Conservation (phyloP, 1,140 invertebrate genomes). For the Globodera ellingtonae region DNA sequence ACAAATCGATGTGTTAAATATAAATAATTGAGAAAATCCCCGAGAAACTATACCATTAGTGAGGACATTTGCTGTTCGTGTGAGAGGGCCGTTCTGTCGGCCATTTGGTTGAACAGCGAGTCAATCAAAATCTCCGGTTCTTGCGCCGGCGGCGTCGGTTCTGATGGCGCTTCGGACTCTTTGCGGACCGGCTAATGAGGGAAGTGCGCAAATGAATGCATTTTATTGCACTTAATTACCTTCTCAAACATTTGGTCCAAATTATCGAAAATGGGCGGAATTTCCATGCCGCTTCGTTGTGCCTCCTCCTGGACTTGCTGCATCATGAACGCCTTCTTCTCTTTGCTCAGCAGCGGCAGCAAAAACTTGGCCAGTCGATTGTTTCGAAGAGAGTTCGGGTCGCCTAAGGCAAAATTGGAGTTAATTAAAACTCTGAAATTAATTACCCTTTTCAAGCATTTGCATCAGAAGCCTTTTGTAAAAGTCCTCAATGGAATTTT, state of each 20-base stretch:
- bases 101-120: neutral
- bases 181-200: neutral
- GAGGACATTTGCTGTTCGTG: slow-evolving; percentile 3
- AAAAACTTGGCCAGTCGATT: slow-evolving; percentile 55
- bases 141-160: neutral
- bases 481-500: slow-evolving; percentile 61
- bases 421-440: neutral
- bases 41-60: neutral
- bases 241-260: slow-evolving; percentile 17
- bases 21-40: neutral
- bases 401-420: slow-evolving; percentile 42
- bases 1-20: neutral
- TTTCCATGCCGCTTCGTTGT: slow-evolving; percentile 47
- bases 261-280: slow-evolving; percentile 48
- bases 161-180: neutral
- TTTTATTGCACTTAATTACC: neutral
- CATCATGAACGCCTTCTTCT: slow-evolving; percentile 38
- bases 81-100: neutral
- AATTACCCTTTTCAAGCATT: slow-evolving; percentile 48
- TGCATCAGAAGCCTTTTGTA: slow-evolving; percentile 62
- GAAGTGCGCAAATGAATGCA: neutral
- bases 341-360: slow-evolving; percentile 42
- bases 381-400: slow-evolving; percentile 51
- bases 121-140: slow-evolving; percentile 5
- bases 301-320: slow-evolving; percentile 53